Base-by-base conservation (phyloP, 64 coral and sea anemone genomes). In the Stylophora pistillata region DNA sequence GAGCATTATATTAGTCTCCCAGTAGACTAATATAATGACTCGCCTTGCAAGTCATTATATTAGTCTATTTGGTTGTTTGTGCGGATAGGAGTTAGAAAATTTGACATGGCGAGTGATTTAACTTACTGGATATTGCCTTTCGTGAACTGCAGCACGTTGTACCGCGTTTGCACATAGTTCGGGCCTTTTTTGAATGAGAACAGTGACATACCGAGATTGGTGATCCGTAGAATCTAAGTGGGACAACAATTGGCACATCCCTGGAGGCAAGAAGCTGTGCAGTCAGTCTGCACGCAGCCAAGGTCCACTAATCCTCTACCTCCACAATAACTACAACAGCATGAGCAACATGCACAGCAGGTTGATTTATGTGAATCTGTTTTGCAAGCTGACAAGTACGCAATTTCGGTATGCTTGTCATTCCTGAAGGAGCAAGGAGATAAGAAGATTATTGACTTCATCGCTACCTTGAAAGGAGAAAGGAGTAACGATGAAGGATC, bases 61-160 rank as follows among this genome's bases (percentile, higher is more conserved):
- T 47, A 7, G 37, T 47, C 37, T 7, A 7, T 47, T 47, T 47
- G 37, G 37, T 7, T 47, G 37, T 47, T 47, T 47, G 37, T 47
- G 37, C 37, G 7, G 37, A 47, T 47, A 7, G 7, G 3, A 47
- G 37, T 47, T 47, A 47, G 37, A 7, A 47, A 47, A 7, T 47
- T 47, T 47, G 3, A 47, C 37, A 47, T n/a, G 10, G 54, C 18
- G 5, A 3, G 34, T 86, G 23, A 57, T 10, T 11, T 20, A 53
- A 76, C 86, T 77, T 57, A 78, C 86, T 88, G 86, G 17, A 88
- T 77, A 76, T 88, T 88, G 28, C 86, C 86, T 60, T 60, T 76
- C 0, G 86, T 88, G 27, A 88, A 88, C 86, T 88, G 86, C 56
- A 78, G 32, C 70, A 88, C 86, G 14, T 88, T 88, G 73, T 88